Base-by-base conservation (phyloP, 2,888 invertebrate genomes). In the Ceratothoa steindachneri region DNA sequence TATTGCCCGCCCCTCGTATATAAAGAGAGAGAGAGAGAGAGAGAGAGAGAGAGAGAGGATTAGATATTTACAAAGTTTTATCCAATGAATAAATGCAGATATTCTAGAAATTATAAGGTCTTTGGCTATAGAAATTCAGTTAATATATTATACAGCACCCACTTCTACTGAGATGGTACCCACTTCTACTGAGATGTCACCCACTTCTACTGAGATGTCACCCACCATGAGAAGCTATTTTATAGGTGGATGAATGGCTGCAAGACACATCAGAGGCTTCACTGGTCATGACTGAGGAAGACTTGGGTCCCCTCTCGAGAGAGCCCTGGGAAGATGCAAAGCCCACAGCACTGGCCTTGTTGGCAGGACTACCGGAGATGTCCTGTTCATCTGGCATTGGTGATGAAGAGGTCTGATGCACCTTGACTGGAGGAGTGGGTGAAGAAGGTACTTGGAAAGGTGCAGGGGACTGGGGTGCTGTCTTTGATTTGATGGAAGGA, bases 381-480 rank as follows among this genome's bases (percentile, higher is more conserved):
- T 70, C 30, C 55, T 53, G 7, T 52, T 24, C 9, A n/a, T n/a
- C n/a, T 31, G 71, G 30, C 51, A 66, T 5, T 31, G 29, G 66
- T 65, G 71, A 22, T 24, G 67, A 29, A 22, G 30, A 67, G 9
- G 67, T 28, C 2, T 24, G 1, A 30, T 70, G 60, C 12, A 64
- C 31, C 27, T 70, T 60, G 24, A 51, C 52, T 51, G 52, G 52
- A 51, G 19, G 52, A 69, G 31, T 60, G 28, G 60, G 24, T 30
- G 31, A 30, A 70, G 53, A 27, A 2, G 0, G 22, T 2, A 28
- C 5, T 24, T 4, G 66, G 24, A 15, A 30, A 22, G 19, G 51
- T 51, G 66, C 52, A 15, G 78, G 78, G 24, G 78, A 78, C 30
- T 78, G 78, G 2, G 78, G 78, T n/a, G 78, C 78, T 9, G 78